A percentile compares a stretch with the other conserved stretches of the same genome.
Evolutionary conservation across 2,888 invertebrate species (phyloP).

Genomic region (Scaeva pyrastri): DNA sequence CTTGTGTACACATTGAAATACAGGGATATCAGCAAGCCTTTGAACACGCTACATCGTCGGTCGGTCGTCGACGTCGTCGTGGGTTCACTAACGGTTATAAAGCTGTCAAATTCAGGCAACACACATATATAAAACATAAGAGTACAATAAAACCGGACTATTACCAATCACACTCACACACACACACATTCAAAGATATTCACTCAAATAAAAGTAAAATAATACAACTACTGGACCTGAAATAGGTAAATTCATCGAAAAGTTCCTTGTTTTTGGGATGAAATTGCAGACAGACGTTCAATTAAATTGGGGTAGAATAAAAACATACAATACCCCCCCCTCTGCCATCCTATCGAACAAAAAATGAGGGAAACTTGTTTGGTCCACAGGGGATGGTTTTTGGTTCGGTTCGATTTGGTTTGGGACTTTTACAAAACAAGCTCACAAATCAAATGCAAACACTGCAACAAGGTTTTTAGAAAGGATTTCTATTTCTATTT

Average conservation of each 20-base stretch:
- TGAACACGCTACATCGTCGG: constrained; percentile 50
- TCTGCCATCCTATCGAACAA: not conserved
- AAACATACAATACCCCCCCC: too few relatives aligned
- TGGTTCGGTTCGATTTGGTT: too few relatives aligned
- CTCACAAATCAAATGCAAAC: constrained; percentile 68
- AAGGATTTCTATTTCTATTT: not conserved
- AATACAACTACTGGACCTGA: not conserved
- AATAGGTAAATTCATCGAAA: constrained; percentile 41
- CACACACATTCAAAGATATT: not conserved
- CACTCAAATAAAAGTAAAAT: not conserved
- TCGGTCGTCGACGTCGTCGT: too few relatives aligned
- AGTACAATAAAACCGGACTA: not conserved
- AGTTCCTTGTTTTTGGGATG: constrained; percentile 14
- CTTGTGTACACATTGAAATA: constrained; percentile 40
- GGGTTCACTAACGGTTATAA: constrained; percentile 52
- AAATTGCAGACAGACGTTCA: constrained; percentile 57
- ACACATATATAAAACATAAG: not conserved
- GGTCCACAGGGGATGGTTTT: constrained; percentile 5
- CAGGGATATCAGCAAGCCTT: constrained; percentile 30
- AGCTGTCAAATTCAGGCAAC: constrained; percentile 60
- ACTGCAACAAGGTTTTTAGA: constrained; percentile 37
- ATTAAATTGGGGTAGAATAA: constrained; percentile 34
- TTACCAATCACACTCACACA: too few relatives aligned
- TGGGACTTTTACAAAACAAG: constrained; percentile 27
- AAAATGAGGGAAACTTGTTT: constrained; percentile 12